Evolutionary conservation across 2,888 invertebrate species (phyloP).

Genomic region (Rhodophaea formosa): DNA sequence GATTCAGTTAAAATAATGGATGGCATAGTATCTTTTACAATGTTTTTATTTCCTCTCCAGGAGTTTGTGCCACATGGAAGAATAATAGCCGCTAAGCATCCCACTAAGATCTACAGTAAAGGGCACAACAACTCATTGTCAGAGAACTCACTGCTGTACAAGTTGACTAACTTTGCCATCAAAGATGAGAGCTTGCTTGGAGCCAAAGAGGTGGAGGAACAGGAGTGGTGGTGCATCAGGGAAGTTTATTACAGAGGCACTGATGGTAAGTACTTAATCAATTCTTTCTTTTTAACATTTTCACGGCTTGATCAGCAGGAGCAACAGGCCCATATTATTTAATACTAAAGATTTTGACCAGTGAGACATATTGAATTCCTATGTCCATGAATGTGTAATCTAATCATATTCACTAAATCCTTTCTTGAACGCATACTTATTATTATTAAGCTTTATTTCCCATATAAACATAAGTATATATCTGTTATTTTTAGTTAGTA

Average conservation of each 20-base stretch:
- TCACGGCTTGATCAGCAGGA: too few relatives aligned
- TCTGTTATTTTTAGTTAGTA: too few relatives aligned
- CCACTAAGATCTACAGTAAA: slow-evolving; percentile 83
- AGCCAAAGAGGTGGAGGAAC: slow-evolving; percentile 80
- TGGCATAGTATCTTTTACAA: background rate
- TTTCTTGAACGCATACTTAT: too few relatives aligned
- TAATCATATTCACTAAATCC: too few relatives aligned
- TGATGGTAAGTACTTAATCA: slow-evolving; percentile 45
- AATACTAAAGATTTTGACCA: too few relatives aligned
- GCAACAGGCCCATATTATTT: too few relatives aligned
- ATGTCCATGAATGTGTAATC: too few relatives aligned
- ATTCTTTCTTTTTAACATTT: too few relatives aligned
- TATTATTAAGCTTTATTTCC: too few relatives aligned
- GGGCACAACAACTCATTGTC: slow-evolving; percentile 72
- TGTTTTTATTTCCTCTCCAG: slow-evolving; percentile 59
- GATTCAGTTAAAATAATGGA: background rate
- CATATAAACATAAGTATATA: too few relatives aligned
- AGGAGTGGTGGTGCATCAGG: slow-evolving; percentile 77
- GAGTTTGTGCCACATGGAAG: slow-evolving; percentile 95
- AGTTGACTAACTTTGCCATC: slow-evolving; percentile 88
- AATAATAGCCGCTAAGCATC: slow-evolving; percentile 88
- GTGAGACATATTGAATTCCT: too few relatives aligned
- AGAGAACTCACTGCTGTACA: slow-evolving; percentile 85
- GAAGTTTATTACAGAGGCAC: slow-evolving; percentile 60
- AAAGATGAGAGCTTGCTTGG: slow-evolving; percentile 84